Conservation (phyloP, 2,797 vertebrate genomes). For the Sibirionetta formosa region DNA sequence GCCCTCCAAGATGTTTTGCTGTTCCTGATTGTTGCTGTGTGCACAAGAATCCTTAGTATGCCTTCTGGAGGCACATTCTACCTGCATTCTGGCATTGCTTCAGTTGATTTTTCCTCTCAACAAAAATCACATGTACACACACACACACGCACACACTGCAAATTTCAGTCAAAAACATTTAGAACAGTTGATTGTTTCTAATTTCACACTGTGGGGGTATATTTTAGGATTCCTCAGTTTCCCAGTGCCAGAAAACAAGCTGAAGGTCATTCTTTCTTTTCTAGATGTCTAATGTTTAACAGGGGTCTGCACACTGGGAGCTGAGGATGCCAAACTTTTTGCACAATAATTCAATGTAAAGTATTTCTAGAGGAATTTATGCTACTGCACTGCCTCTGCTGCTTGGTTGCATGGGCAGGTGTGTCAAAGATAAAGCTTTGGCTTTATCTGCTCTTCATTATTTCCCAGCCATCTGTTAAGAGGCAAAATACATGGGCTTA, state of each 20-base stretch:
- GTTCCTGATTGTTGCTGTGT: neutral
- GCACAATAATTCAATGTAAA: neutral
- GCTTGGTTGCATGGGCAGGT: neutral
- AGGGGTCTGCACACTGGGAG: neutral
- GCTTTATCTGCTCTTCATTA: neutral
- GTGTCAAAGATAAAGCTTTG: neutral
- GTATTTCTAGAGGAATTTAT: neutral
- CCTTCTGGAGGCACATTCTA: neutral
- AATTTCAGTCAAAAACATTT: neutral
- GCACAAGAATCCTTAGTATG: neutral
- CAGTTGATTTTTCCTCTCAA: conserved; percentile 7
- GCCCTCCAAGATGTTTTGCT: neutral
- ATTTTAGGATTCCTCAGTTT: neutral
- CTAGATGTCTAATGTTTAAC: neutral
- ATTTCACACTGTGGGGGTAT: neutral
- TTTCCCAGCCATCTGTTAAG: neutral
- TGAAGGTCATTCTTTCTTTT: neutral
- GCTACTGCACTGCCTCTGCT: neutral
- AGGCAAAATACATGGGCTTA: neutral
- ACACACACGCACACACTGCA: neutral
- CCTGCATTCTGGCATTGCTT: neutral
- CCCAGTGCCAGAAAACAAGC: neutral
- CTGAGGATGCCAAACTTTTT: neutral
- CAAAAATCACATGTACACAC: no score
- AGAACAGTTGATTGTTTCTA: neutral